These are phyloP conservation scores for Protophormia terraenovae DNA, from an alignment of 2,888 invertebrate genomes.

Conservation along the genomic window DNA sequence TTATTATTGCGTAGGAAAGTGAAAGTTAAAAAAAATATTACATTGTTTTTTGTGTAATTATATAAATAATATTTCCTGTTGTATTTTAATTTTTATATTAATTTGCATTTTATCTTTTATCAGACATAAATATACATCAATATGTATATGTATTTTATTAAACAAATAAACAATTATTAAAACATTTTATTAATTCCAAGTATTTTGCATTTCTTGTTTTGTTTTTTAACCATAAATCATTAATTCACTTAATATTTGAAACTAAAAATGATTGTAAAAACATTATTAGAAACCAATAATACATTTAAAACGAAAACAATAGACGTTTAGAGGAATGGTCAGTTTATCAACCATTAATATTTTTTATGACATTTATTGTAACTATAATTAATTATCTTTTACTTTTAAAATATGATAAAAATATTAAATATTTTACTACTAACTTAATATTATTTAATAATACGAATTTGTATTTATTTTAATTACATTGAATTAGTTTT, in stretches of 20 bases:
- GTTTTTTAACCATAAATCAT: neutral
- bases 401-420: neutral
- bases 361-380: neutral
- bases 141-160: too few species aligned
- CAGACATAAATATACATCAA: too few species aligned
- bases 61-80: neutral
- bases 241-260: neutral
- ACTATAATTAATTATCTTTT: neutral
- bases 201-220: neutral
- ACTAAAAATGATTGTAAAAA: neutral
- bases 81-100: too few species aligned
- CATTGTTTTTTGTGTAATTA: neutral
- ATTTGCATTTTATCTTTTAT: too few species aligned
- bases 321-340: neutral
- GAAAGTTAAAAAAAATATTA: neutral
- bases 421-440: constrained; percentile 32
- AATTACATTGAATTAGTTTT: constrained; percentile 16
- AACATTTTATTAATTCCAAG: neutral
- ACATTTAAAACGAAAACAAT: neutral
- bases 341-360: neutral
- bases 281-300: neutral
- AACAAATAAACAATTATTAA: too few species aligned
- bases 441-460: constrained; percentile 57
- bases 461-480: constrained; percentile 61
- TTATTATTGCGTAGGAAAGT: neutral